Base-by-base conservation (phyloP, 2,888 invertebrate species). In the Drosophila fungiperda region DNA sequence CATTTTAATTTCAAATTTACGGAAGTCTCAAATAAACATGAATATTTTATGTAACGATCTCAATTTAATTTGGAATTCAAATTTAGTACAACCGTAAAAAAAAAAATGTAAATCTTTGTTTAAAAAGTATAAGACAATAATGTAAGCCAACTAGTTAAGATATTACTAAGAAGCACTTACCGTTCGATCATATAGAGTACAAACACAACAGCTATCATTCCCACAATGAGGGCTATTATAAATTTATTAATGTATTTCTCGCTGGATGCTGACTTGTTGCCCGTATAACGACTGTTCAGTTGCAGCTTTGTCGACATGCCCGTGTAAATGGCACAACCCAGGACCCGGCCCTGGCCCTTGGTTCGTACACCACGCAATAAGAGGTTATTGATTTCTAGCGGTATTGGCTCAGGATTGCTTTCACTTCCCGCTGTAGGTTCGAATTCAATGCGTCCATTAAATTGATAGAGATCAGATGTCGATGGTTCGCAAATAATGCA, bases 251-350 rank as follows among this genome's bases (percentile, higher is more conserved):
- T 95, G 1, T 96, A 95, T 71, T 93, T 74, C 86, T 95, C 95
- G 84, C 94, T 95, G 2, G 95, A 95, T 2, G 95, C 94, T 83
- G 96, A 96, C 92, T 98, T 98, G 90, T 96, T 96, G 61, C 95
- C 94, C 3, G 95, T 95, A 82, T 95, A 94, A 84, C 96, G 96
- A 0, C 97, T 97, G 91, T 98, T 98, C 3, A 97, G 93, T 0
- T 97, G 96, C 81, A 98, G 93, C 92, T 97, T 97, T 0, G 97
- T 97, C 79, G 96, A 96, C 92, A 95, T 95, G 0, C 97, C 95
- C 17, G 97, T 97, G 89, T 97, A 97, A 20, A 97, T 94, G 17
- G 97, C 97, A 92, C 96, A 96, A 4, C 97, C 97, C 88, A 95
- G 93, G 23, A 97, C 95, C 93, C 94, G 96, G 72, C 96, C 95